Evolutionary conservation across 2,888 invertebrate species (phyloP), one percentile per base, ranked within the genome.

Genomic region (Notocelia uddmanniana): DNA sequence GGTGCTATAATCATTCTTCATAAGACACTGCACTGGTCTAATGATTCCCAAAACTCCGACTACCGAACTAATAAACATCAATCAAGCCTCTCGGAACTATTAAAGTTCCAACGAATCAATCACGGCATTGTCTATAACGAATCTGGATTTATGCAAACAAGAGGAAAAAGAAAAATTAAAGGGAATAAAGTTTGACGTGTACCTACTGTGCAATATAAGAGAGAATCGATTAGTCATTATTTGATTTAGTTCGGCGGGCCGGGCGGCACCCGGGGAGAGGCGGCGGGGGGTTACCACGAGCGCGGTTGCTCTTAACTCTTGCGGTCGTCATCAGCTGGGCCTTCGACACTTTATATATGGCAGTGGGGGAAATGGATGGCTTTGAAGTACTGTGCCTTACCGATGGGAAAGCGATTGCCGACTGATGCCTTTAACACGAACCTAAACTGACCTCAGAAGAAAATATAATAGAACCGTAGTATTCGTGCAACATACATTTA

Each of bases 191-290:
- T 92, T 92, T 93, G 93, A 93, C 92, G 92, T 93, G 91, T 91
- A 92, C 92, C 93, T 93, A 93, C 93, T 92, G 93, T 93, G 92
- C 93, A 93, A 93, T 93, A 91, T 92, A 89, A 89, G 90, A 87
- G 83, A 88, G 87, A 93, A 90, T 89, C 93, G 92, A 93, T 93
- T 93, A 92, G 93, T 93, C 93, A 93, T 92, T 93, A 92, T 93
- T 93, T 93, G 93, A 93, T 93, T 93, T 93, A 93, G 93, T 93
- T 91, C 91, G 90, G 89, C 89, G 87, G 86, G 84, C 85, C 83
- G 84, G 84, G 80, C 79, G 88, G 87, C 90, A 87, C 93, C 93
- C 84, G 92, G 83, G 75, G 92, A 74, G 92, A 71, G 85, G 81
- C 92, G 82, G 86, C 89, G 82, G 93, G 93, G 91, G 92, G 89